Conservation (phyloP, 2,888 invertebrate genomes). For the Crossocerus cetratus region DNA sequence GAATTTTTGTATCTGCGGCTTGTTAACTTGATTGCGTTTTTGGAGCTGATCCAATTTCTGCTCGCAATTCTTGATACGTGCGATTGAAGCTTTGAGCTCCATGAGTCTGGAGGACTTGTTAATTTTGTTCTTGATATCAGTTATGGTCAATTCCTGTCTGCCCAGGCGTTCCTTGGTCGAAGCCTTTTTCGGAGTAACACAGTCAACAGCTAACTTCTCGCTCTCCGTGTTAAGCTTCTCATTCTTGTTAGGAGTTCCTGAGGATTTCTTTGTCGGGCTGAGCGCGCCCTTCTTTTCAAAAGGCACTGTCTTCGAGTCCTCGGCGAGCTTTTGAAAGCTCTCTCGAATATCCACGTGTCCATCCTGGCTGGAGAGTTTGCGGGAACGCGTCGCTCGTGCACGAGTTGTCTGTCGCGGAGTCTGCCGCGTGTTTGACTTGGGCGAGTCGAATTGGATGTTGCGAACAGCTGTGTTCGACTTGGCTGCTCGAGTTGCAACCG, state of each 20-base stretch:
- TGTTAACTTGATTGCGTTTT: slow-evolving; percentile 69
- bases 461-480: slow-evolving; percentile 58
- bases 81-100: slow-evolving; percentile 84
- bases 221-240: slow-evolving; percentile 35
- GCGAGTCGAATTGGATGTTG: slow-evolving; percentile 65
- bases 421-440: slow-evolving; percentile 53
- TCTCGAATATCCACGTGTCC: slow-evolving; percentile 72
- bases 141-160: slow-evolving; percentile 82
- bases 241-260: slow-evolving; percentile 46
- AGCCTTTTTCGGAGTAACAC: slow-evolving; percentile 74
- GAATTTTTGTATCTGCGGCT: slow-evolving; percentile 82
- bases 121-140: slow-evolving; percentile 84
- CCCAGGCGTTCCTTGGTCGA: slow-evolving; percentile 78
- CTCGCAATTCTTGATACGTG: slow-evolving; percentile 82
- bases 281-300: slow-evolving; percentile 71
- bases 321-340: slow-evolving; percentile 64
- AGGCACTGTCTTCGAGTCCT: slow-evolving; percentile 58
- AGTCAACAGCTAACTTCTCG: slow-evolving; percentile 48
- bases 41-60: slow-evolving; percentile 79
- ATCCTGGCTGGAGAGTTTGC: slow-evolving; percentile 55
- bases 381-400: slow-evolving; percentile 45
- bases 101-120: slow-evolving; percentile 83
- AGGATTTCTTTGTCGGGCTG: slow-evolving; percentile 67
- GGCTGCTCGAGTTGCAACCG: slow-evolving; percentile 10
- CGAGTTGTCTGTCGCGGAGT: slow-evolving; percentile 43